phyloP scores from a whole-genome alignment of 2,797 vertebrate genomes.

The Dendrocincla tyrannina region DNA sequence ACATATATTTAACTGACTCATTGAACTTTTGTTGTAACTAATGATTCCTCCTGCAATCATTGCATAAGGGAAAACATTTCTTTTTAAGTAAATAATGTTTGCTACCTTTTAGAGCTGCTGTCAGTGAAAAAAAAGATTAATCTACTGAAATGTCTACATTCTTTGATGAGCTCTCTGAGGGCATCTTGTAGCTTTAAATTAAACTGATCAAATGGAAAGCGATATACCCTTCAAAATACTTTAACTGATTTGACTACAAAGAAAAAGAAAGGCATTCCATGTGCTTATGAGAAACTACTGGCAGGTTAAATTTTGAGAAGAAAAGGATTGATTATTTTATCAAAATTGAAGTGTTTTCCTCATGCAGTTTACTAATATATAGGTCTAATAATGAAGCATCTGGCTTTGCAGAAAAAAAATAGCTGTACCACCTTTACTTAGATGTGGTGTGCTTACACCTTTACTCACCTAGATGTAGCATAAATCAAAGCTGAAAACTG shows the following conservation, averaged over 20 bases:
- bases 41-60: slow-evolving; percentile 64
- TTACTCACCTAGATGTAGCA: background rate
- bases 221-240: slow-evolving; percentile 30
- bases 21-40: slow-evolving; percentile 65
- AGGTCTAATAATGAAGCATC: background rate
- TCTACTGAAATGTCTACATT: slow-evolving; percentile 28
- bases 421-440: background rate
- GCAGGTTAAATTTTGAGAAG: background rate
- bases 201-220: slow-evolving; percentile 66
- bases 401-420: background rate
- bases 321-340: slow-evolving; percentile 3
- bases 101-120: slow-evolving; percentile 67
- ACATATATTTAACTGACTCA: slow-evolving; percentile 63
- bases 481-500: background rate
- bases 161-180: slow-evolving; percentile 70
- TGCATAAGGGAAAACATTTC: slow-evolving; percentile 63
- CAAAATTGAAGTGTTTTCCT: background rate
- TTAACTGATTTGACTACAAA: slow-evolving; percentile 18
- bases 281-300: background rate
- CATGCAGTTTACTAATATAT: background rate
- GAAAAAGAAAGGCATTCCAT: background rate
- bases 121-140: slow-evolving; percentile 40
- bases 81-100: slow-evolving; percentile 74
- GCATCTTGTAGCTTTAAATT: slow-evolving; percentile 65
- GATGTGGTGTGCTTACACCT: background rate